Evolutionary conservation across 1,140 invertebrate genomes (phyloP), one percentile per base, ranked within the genome.

Genomic region (Chelonus insularis): DNA sequence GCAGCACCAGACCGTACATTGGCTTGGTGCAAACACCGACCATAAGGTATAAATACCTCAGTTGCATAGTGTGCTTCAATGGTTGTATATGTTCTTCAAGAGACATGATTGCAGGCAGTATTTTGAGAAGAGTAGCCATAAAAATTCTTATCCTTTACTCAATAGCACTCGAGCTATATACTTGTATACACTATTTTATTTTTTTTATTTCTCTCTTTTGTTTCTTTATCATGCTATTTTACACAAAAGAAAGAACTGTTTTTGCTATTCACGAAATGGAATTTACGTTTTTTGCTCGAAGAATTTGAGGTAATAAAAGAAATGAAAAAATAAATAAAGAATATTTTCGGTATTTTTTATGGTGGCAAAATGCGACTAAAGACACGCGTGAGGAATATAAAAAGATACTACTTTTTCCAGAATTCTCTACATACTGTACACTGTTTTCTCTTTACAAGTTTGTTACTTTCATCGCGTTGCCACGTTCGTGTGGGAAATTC

Each of bases 391-490:
- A 29, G 25, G 25, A 29, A 29, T 29, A 29, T 29, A 29, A 29
- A 29, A 29, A 29, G 3, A 3, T 39, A n/a, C 36, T 14, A n/a
- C n/a, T 11, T 14, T 39, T 9, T n/a, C 5, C 4, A 39, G 51
- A 61, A 57, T 59, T 63, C 62, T 52, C 55, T 55, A 65, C 66
- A 43, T 36, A 54, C 16, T n/a, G n/a, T n/a, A 36, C 34, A 32
- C 16, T 14, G 3, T 5, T 45, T 45, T 4, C n/a, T 18, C 5
- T 14, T 45, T 45, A 5, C 16, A 18, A 50, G 18, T 23, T 8
- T 36, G 45, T 23, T 55, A 64, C 62, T 62, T 62, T 60, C 68
- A 60, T 60, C 62, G 58, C 65, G 72, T 6, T 2, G 8, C 36
- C 2, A 37, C 36, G 12, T 37, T 9, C 36, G 12, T 37, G 36